These are phyloP conservation scores for Myanophis thanlyinensis DNA, from an alignment of 2,113 vertebrate genomes.

Conservation along the genomic window DNA sequence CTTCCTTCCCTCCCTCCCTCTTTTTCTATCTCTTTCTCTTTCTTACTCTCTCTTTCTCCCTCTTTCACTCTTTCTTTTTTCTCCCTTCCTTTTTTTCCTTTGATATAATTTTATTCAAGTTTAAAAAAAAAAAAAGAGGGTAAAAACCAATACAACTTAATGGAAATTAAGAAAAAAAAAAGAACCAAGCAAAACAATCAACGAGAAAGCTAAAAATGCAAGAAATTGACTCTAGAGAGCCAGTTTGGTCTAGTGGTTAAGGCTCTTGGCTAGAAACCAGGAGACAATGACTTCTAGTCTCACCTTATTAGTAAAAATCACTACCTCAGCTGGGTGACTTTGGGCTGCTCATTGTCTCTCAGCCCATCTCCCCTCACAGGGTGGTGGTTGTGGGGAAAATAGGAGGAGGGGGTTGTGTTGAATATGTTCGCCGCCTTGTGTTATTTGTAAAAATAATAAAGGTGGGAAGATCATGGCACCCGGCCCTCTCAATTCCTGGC, in stretches of 20 bases:
- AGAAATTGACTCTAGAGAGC: not conserved
- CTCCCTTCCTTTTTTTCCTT: rapidly evolving
- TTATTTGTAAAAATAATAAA: not conserved
- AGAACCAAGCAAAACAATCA: not conserved
- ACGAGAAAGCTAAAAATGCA: not conserved
- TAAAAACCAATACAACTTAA: not conserved
- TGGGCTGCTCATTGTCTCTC: not conserved
- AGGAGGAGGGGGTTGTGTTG: not conserved
- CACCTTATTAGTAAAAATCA: too few species aligned
- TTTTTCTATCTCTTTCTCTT: rapidly evolving
- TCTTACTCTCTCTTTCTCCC: too few species aligned
- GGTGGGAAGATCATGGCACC: too few species aligned
- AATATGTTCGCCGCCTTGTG: not conserved
- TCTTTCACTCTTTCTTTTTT: too few species aligned
- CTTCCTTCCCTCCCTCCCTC: too few species aligned
- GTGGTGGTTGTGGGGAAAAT: not conserved
- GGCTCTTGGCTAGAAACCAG: not conserved
- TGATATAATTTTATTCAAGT: not conserved
- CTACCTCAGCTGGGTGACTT: not conserved
- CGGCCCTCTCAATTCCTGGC: too few species aligned
- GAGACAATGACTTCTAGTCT: not conserved
- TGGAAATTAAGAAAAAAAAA: not conserved
- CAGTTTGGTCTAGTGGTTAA: not conserved
- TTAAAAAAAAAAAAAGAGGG: not conserved
- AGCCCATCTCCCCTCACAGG: not conserved